Evolutionary conservation across 2,888 invertebrate species (phyloP).

Genomic region (Ochlodes sylvanus): DNA sequence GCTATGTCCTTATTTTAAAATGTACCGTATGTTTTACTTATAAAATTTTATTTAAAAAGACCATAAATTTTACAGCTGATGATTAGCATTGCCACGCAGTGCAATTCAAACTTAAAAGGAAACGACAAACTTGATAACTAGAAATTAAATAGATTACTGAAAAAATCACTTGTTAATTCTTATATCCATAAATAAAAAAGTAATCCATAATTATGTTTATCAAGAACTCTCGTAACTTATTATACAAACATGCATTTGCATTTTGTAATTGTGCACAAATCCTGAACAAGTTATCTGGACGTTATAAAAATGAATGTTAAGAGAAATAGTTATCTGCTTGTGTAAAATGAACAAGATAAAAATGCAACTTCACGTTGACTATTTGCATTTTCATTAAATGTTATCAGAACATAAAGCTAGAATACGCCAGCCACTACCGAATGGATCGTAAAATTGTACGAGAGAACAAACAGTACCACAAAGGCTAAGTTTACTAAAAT

Average conservation of each 20-base stretch:
- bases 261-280: neutral
- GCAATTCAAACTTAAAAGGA: no score
- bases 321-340: neutral
- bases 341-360: conserved; percentile 10
- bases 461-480: conserved; percentile 6
- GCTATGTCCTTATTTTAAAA: no score
- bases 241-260: neutral
- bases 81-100: no score
- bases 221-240: neutral
- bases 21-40: no score
- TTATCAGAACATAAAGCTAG: conserved; percentile 12
- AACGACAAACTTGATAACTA: no score
- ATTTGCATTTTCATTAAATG: conserved; percentile 25
- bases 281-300: neutral
- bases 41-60: no score
- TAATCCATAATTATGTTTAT: no score
- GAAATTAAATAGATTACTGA: no score
- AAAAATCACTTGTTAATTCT: no score
- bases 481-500: conserved; percentile 40
- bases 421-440: conserved; percentile 3
- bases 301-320: neutral
- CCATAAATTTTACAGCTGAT: no score
- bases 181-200: no score
- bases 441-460: conserved; percentile 23
- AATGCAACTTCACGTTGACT: conserved; percentile 18